Percentiles rank a stretch among this genome's conserved stretches.
Conservation (phyloP, 2,888 invertebrate genomes). For the Plutella xylostella region DNA sequence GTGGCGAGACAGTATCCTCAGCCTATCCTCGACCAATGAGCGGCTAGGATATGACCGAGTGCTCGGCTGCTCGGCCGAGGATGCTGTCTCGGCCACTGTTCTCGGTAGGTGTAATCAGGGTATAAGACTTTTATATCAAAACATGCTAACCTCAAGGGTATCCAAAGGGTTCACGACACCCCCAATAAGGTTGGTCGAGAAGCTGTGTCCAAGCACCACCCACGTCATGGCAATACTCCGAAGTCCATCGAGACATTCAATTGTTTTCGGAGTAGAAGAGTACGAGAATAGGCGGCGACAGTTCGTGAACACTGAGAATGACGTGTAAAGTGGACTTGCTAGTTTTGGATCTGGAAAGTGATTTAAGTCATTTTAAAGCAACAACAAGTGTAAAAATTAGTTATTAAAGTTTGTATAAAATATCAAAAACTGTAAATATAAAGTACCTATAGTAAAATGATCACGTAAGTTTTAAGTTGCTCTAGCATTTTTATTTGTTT, state of each 20-base stretch:
- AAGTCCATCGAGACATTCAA: constrained; percentile 59
- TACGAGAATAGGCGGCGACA: constrained; percentile 43
- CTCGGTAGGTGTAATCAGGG: too few relatives aligned
- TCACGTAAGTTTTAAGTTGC: too few relatives aligned
- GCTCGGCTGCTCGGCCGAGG: too few relatives aligned
- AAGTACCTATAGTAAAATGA: too few relatives aligned
- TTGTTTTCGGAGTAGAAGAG: constrained; percentile 31
- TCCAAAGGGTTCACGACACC: constrained; percentile 30
- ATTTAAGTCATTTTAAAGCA: neutral
- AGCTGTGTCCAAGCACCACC: constrained; percentile 56
- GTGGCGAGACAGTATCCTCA: too few relatives aligned
- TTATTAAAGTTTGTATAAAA: neutral
- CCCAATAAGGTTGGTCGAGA: constrained; percentile 21
- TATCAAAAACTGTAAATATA: too few relatives aligned
- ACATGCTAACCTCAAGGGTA: constrained; percentile 27
- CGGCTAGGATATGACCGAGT: too few relatives aligned
- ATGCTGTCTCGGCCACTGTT: too few relatives aligned
- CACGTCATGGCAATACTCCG: constrained; percentile 57
- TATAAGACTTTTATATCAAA: too few relatives aligned
- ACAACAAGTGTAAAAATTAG: neutral
- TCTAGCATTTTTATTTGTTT: too few relatives aligned
- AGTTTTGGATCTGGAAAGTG: constrained; percentile 30
- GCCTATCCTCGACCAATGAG: too few relatives aligned
- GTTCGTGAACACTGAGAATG: constrained; percentile 27
- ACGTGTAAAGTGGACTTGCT: constrained; percentile 23